Percentiles rank a stretch among this genome's conserved stretches.
Evolutionary conservation across 2,113 vertebrate species (phyloP).

Genomic region (Prietella phreatophila): DNA sequence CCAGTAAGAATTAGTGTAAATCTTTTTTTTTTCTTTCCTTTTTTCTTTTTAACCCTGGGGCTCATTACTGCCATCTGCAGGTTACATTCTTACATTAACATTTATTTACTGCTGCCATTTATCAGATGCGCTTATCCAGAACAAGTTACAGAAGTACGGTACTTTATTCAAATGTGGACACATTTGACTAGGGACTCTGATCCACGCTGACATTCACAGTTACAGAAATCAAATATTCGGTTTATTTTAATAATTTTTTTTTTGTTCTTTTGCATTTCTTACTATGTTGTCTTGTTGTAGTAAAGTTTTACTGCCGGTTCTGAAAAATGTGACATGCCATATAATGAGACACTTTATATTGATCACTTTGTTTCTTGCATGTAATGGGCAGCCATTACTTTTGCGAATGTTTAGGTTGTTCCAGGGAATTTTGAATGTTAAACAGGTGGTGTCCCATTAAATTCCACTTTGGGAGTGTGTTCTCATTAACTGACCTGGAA

Average conservation of each 20-base stretch:
- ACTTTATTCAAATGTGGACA: background rate
- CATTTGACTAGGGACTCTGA: background rate
- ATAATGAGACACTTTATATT: background rate
- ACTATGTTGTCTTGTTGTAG: background rate
- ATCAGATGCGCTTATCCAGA: background rate
- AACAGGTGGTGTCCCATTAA: slow-evolving; percentile 26
- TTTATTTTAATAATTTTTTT: background rate
- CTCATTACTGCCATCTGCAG: slow-evolving; percentile 6
- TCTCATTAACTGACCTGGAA: slow-evolving; percentile 40
- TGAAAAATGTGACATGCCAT: background rate
- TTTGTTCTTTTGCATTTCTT: background rate
- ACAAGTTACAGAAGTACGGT: background rate
- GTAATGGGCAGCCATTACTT: background rate
- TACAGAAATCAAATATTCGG: background rate
- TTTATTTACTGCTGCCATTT: background rate
- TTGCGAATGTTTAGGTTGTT: slow-evolving; percentile 8
- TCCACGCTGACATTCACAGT: background rate
- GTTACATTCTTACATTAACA: background rate
- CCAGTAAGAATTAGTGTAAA: background rate
- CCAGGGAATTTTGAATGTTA: slow-evolving; percentile 14
- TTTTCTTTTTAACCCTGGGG: background rate
- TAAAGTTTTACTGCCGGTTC: background rate
- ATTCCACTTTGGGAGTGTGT: slow-evolving; percentile 23
- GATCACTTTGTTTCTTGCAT: background rate
- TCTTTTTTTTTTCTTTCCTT: background rate